Percentiles rank a stretch among this genome's conserved stretches.
Conservation (phyloP, 1,140 invertebrate genomes). For the Camponotus pennsylvanicus region DNA sequence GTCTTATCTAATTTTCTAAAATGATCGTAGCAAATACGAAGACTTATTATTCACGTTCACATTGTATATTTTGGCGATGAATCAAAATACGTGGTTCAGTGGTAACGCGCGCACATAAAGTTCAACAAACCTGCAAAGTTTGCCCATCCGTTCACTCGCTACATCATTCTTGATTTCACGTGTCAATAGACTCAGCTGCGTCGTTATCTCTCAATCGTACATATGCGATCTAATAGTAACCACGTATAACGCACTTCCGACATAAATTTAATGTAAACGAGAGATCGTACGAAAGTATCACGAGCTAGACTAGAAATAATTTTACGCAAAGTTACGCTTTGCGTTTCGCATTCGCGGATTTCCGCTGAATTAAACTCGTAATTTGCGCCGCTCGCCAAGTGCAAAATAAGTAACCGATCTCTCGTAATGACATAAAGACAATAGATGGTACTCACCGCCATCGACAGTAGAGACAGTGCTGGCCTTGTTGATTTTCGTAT, state of each 20-base stretch:
- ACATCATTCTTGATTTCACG: constrained; percentile 40
- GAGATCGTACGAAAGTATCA: not conserved
- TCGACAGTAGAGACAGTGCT: constrained; percentile 88
- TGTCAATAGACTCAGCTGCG: constrained; percentile 34
- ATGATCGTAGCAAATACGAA: not conserved
- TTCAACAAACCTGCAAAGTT: constrained; percentile 43
- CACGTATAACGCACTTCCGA: not conserved
- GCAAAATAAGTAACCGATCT: not conserved
- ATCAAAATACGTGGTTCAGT: constrained; percentile 28
- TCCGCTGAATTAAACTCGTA: not conserved
- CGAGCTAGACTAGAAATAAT: not conserved
- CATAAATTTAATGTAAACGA: not conserved
- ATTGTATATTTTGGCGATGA: constrained; percentile 28
- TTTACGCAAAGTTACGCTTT: not conserved
- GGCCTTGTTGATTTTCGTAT: constrained; percentile 87
- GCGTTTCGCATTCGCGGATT: not conserved
- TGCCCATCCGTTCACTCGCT: constrained; percentile 1
- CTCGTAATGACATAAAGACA: constrained; percentile 3
- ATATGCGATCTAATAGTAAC: constrained; percentile 1
- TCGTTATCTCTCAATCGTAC: constrained; percentile 1
- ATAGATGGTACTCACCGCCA: constrained; percentile 86
- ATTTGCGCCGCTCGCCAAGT: not conserved
- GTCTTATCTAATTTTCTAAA: not conserved
- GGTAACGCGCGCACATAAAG: not conserved
- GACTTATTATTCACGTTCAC: not conserved